Evolutionary conservation across 2,888 invertebrate species (phyloP).

Genomic region (Dasypolia templi): DNA sequence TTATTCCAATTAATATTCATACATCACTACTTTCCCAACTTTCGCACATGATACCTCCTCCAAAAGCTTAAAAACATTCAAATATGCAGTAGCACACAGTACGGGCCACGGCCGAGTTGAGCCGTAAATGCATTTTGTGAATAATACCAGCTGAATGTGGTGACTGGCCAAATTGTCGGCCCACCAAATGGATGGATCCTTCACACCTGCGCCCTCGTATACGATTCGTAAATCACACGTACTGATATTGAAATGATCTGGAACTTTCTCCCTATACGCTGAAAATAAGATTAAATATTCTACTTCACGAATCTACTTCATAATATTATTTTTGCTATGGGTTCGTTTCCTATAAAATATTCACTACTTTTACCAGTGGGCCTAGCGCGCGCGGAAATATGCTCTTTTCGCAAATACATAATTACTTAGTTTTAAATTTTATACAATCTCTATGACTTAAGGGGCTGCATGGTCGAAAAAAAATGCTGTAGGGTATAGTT

Average conservation of each 20-base stretch:
- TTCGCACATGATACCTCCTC: not conserved
- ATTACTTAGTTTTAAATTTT: not conserved
- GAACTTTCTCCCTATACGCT: not conserved
- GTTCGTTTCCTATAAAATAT: not conserved
- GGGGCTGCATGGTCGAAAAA: not conserved
- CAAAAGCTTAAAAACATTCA: constrained; percentile 20
- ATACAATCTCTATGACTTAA: not conserved
- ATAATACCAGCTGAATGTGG: constrained; percentile 81
- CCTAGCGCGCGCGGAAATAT: too few relatives aligned
- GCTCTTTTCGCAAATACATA: not conserved
- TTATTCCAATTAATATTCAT: not conserved
- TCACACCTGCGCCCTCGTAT: constrained; percentile 71
- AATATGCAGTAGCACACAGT: constrained; percentile 49
- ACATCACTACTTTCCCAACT: not conserved
- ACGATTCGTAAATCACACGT: constrained; percentile 54
- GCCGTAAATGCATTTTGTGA: constrained; percentile 84
- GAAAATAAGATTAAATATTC: not conserved
- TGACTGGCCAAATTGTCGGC: constrained; percentile 79
- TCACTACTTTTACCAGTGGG: not conserved
- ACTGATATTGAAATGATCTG: constrained; percentile 42
- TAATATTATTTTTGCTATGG: not conserved
- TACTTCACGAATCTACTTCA: not conserved
- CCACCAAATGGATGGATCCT: constrained; percentile 68
- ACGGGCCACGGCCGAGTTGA: constrained; percentile 60
- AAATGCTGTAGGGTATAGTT: not conserved